Percentiles rank a stretch among this genome's conserved stretches.
phyloP scores from a whole-genome alignment of 2,888 invertebrate genomes.

The Clepsis dumicolana region DNA sequence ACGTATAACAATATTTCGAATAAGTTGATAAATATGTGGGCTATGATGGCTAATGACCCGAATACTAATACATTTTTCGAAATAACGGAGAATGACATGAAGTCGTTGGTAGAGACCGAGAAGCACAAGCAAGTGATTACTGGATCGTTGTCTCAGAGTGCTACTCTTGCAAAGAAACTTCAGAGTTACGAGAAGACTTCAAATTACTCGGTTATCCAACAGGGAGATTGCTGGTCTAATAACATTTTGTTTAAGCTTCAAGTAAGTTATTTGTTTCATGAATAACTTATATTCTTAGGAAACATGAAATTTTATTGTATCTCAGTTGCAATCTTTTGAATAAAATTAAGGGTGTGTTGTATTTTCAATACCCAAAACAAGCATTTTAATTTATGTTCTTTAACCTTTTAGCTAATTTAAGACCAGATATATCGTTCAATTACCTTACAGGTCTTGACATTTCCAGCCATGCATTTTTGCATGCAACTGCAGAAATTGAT shows the following conservation, averaged over 20 bases:
- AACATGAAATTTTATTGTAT: too few relatives aligned
- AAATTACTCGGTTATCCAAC: constrained; percentile 57
- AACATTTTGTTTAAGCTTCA: constrained; percentile 61
- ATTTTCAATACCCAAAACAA: too few relatives aligned
- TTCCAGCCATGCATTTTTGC: too few relatives aligned
- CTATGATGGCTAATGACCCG: neutral
- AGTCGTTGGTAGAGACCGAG: constrained; percentile 49
- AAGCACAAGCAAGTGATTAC: constrained; percentile 50
- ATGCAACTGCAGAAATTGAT: too few relatives aligned
- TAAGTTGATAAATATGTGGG: constrained; percentile 50
- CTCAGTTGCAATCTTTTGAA: too few relatives aligned
- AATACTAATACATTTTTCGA: constrained; percentile 29
- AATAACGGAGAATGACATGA: constrained; percentile 45
- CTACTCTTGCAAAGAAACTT: constrained; percentile 39
- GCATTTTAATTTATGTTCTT: too few relatives aligned
- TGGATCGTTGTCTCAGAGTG: constrained; percentile 44
- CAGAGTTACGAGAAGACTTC: constrained; percentile 47
- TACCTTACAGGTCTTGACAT: too few relatives aligned
- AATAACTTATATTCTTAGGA: too few relatives aligned
- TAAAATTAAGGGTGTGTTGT: too few relatives aligned
- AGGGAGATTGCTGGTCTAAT: constrained; percentile 67
- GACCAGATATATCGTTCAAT: too few relatives aligned
- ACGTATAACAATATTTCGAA: constrained; percentile 48
- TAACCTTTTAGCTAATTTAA: too few relatives aligned
- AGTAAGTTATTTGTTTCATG: constrained; percentile 48